Evolutionary conservation across 2,797 vertebrate species (phyloP), one percentile per base, ranked within the genome.

Genomic region (Periparus ater): DNA sequence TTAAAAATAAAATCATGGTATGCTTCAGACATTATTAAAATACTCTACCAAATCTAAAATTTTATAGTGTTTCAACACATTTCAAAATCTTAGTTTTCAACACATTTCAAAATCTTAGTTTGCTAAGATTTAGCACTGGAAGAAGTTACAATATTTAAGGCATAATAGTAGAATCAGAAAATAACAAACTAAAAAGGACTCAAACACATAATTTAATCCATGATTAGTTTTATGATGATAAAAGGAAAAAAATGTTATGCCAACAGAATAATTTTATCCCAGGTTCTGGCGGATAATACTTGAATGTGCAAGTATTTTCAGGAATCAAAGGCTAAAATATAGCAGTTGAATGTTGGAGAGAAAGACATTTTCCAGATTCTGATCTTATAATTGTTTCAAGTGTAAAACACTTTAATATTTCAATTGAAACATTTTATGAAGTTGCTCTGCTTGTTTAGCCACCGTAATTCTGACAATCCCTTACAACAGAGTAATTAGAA

Each of bases 161-260:
- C 26, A 21, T 32, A 76, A 19, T 42, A 40, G 27, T 6, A 55
- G 55, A 85, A 82, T 25, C 26, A 73, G 27, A 51, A 53, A 86
- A 57, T 15, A 63, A 38, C 17, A 86, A 47, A 79, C 7, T 62
- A 44, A 76, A 95, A 75, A 29, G 7, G 18, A 84, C 8, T 6
- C 2, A 3, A 67, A 65, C 11, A 42, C 7, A 62, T 34, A 12
- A 72, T 81, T 86, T 75, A 68, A 72, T 75, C 15, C 34, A 18
- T n/a, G 1, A 30, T 81, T 2, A n/a, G n/a, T n/a, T n/a, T n/a
- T n/a, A n/a, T 1, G 9, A 44, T 4, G 9, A 75, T 9, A 30
- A 57, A 75, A 80, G 18, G 16, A 45, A 79, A 85, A 72, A 29
- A 22, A 3, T 10, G 2, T 65, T 54, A 61, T 8, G 13, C 16